phyloP scores from a whole-genome alignment of 2,797 vertebrate species.

The Brachyalestes nurse region DNA sequence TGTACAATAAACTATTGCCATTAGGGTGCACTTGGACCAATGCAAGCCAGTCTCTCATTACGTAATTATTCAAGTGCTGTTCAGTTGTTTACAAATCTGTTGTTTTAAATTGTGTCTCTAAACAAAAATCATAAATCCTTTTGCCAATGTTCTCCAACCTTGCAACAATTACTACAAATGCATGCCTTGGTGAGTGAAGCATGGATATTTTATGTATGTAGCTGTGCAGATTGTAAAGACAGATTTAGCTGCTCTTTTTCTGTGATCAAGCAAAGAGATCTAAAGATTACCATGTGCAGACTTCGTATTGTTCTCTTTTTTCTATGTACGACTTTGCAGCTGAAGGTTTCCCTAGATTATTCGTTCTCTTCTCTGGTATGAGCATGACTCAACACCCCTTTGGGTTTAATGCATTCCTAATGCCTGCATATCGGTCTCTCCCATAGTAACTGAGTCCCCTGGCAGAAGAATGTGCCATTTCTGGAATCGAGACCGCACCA shows the following conservation, averaged over 20 bases:
- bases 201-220: too few species aligned
- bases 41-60: too few species aligned
- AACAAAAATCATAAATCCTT: too few species aligned
- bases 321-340: not conserved
- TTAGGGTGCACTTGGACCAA: too few species aligned
- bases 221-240: not conserved
- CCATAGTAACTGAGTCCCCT: slow-evolving; percentile 10
- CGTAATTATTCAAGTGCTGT: too few species aligned
- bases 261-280: not conserved
- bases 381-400: slow-evolving; percentile 8
- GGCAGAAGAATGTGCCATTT: not conserved
- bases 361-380: slow-evolving; percentile 6
- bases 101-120: too few species aligned
- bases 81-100: too few species aligned
- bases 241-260: not conserved
- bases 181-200: too few species aligned
- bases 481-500: not conserved
- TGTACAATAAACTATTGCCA: too few species aligned
- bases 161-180: too few species aligned
- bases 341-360: slow-evolving; percentile 2
- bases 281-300: not conserved
- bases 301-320: not conserved
- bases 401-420: slow-evolving; percentile 16
- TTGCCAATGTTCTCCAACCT: too few species aligned
- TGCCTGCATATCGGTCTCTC: not conserved